These are phyloP conservation scores for Drosophila buzzatii DNA, from an alignment of 2,888 invertebrate genomes.

Conservation along the genomic window DNA sequence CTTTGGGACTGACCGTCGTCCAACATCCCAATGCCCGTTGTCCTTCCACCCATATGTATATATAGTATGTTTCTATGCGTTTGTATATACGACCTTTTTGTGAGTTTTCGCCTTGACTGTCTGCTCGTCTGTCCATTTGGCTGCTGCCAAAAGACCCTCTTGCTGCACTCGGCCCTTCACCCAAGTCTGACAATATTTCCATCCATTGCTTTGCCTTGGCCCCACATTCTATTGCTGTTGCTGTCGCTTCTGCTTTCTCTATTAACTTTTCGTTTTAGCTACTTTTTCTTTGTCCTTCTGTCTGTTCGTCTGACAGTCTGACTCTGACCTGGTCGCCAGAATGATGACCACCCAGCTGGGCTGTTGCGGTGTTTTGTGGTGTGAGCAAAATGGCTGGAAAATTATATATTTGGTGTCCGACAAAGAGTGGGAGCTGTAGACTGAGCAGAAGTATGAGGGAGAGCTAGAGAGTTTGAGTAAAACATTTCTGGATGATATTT, in stretches of 20 bases:
- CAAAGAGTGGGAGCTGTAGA: not conserved
- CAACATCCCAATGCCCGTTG: conserved; percentile 49
- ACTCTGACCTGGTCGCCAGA: conserved; percentile 74
- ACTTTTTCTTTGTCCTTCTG: conserved; percentile 74
- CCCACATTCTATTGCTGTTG: conserved; percentile 72
- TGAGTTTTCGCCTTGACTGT: conserved; percentile 78
- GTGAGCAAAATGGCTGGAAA: conserved; percentile 55
- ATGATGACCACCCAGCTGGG: conserved; percentile 67
- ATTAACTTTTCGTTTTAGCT: conserved; percentile 80
- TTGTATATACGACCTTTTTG: conserved; percentile 71
- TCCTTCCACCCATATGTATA: conserved; percentile 36
- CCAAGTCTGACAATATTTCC: not conserved
- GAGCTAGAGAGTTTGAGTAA: not conserved
- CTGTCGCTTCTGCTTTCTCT: conserved; percentile 76
- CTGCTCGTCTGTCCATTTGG: conserved; percentile 52
- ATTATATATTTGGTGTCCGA: conserved; percentile 34
- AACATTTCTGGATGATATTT: conserved; percentile 49
- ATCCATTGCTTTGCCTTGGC: conserved; percentile 65
- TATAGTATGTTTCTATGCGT: conserved; percentile 3
- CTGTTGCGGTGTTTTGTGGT: conserved; percentile 22
- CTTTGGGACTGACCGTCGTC: conserved; percentile 72
- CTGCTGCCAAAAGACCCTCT: conserved; percentile 51
- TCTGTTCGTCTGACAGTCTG: conserved; percentile 46
- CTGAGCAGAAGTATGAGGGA: not conserved
- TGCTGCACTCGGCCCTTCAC: not conserved